Base-by-base conservation (phyloP, 2,797 vertebrate genomes). In the Dallia pectoralis region DNA sequence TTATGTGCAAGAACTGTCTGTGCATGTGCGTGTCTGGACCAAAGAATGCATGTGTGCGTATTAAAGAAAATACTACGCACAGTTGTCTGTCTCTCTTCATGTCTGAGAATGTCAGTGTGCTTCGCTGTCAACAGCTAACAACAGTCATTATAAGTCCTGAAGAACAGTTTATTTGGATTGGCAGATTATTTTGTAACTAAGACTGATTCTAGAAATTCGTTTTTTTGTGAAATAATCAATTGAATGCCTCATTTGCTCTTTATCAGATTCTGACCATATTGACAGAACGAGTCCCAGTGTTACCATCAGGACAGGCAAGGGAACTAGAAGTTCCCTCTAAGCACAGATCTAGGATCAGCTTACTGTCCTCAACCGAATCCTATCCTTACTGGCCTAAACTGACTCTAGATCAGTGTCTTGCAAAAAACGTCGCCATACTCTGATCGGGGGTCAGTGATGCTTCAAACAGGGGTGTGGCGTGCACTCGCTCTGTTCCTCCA, bases 401-500 rank as follows among this genome's bases (percentile, higher is more conserved):
- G 51, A 51, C 48, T 51, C 19, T 19, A 51, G 19, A 51, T 51
- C 48, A 27, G 8, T 70, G 48, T 51, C 48, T 51, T 51, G 48
- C n/a, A n/a, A n/a, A n/a, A n/a, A 19, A 53, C 51, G 19, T 53
- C 51, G n/a, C 51, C 51, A 18, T 53, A 22, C 19, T 53, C 51
- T 70, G 61, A 68, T 69, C 18, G 6, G 36, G 74, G 64, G 64
- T 89, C 89, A 92, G 83, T 91, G 91, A 69, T 48, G 83, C 72
- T 79, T 86, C 81, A 88, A 83, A 76, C 93, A 94, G 83, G 86
- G 93, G 82, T 91, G 87, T 1, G 88, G 89, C 36, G 87, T 75
- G 30, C 94, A 94, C 77, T 93, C 91, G 15, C 87, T 74, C 87
- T 94, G 92, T 33, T 94, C 93, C 87, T 95, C 93, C 84, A 95